Base-by-base conservation (phyloP, 2,113 vertebrate genomes). In the Pseudonaja textilis region DNA sequence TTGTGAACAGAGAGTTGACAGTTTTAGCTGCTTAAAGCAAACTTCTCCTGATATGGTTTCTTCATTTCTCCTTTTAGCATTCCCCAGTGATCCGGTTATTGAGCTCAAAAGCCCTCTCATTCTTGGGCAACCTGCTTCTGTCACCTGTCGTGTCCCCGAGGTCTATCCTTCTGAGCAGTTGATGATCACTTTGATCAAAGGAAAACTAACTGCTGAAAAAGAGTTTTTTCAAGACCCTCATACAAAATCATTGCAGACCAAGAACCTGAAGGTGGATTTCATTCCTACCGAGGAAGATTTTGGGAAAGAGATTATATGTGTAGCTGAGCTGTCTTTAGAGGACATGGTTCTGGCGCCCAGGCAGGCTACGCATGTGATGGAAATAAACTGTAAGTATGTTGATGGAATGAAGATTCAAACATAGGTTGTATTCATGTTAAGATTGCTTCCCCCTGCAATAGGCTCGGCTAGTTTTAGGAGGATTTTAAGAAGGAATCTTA, bases 71-170 rank as follows among this genome's bases (percentile, higher is more conserved):
- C 26, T 96, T 96, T 42, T 93, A 98, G 98, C 98, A 55, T 98
- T 98, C 81, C 96, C 95, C 52, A 96, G 95, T n/a, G 96, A 98
- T 93, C 98, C 98, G 86, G 1, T 97, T 81, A 96, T 98, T 59
- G 94, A 97, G 88, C 94, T 96, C 90, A 97, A 86, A 0, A 29
- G 85, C 0, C 94, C 87, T 0, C 92, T 95, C 3, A 92, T 94
- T 93, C 88, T 64, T 56, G 97, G 96, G 85, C 56, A 91, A 3
- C 88, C 55, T 0, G 64, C 94, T 47, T 94, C 57, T 4, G 34
- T 98, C 22, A 95, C 0, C 91, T 98, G 98, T 92, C 94, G 12
- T 8, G 95, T 98, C 91, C 97, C 96, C 52, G 12, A 95, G 4
- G 97, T 98, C 14, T 98, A 97, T 93, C 97, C 98, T 50, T 91